phyloP scores from a whole-genome alignment of 2,113 vertebrate genomes.

The Ahaetulla prasina region DNA sequence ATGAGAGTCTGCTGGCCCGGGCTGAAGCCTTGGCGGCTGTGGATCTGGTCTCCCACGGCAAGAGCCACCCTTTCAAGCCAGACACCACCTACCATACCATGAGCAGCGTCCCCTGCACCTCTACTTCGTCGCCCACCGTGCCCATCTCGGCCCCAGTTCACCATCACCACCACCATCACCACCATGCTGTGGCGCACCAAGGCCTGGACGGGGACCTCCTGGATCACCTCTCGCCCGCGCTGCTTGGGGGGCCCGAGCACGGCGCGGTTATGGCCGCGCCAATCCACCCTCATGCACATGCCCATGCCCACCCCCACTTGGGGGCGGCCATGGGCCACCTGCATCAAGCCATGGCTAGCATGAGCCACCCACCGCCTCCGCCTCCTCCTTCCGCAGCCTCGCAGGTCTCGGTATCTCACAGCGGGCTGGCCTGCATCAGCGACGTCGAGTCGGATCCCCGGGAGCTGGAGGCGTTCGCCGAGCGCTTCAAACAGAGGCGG shows the following conservation, averaged over 20 bases:
- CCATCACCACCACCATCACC: constrained; percentile 69
- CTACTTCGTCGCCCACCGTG: constrained; percentile 77
- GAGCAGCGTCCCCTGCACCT: constrained; percentile 88
- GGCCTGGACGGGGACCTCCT: constrained; percentile 85
- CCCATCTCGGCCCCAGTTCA: constrained; percentile 66
- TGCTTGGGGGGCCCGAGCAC: constrained; percentile 80
- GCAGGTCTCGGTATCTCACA: constrained; percentile 70
- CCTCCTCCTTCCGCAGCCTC: background rate
- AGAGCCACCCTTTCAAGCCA: constrained; percentile 90
- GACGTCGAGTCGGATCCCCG: constrained; percentile 88
- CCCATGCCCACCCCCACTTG: constrained; percentile 56
- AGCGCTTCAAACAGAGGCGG: constrained; percentile 87
- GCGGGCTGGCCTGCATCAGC: constrained; percentile 74
- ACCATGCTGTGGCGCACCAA: constrained; percentile 77
- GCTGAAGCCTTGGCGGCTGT: constrained; percentile 95
- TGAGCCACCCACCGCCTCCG: constrained; percentile 65
- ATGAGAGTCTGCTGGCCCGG: constrained; percentile 96
- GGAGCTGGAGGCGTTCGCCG: constrained; percentile 89
- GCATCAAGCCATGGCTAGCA: constrained; percentile 81
- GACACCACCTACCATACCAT: constrained; percentile 93
- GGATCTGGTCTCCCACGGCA: constrained; percentile 89
- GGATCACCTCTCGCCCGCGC: constrained; percentile 84
- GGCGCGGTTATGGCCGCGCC: constrained; percentile 72
- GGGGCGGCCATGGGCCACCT: constrained; percentile 81
- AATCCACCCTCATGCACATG: constrained; percentile 65